phyloP scores from a whole-genome alignment of 2,797 vertebrate species.

The Neoniphon sammara region DNA sequence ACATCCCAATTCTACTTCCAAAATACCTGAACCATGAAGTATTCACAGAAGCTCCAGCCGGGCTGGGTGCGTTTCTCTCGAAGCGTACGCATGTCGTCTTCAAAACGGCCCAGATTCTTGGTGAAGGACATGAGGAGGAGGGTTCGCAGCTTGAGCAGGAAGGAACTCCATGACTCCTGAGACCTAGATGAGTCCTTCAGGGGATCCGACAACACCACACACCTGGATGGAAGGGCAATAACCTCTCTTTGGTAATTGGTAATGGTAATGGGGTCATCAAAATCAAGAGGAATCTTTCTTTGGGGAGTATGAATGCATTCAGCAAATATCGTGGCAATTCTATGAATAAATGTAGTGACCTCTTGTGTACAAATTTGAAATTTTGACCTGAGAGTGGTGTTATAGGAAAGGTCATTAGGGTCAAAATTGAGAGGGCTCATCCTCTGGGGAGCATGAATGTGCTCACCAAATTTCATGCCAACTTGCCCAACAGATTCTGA shows the following conservation, averaged over 20 bases:
- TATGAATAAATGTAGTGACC: no score
- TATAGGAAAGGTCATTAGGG: no score
- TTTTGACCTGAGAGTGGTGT: no score
- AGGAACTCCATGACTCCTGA: constrained; percentile 97
- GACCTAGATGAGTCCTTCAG: constrained; percentile 97
- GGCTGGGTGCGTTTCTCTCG: constrained; percentile 97
- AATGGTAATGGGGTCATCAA: no score
- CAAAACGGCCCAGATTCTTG: constrained; percentile 96
- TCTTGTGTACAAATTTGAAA: no score
- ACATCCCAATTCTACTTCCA: background rate
- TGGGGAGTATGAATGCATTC: no score
- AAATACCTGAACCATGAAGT: constrained; percentile 98
- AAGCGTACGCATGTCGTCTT: constrained; percentile 97
- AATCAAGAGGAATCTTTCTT: no score
- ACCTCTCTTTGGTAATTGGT: background rate
- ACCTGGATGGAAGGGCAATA: constrained; percentile 78
- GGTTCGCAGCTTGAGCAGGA: constrained; percentile 95
- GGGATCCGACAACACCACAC: constrained; percentile 95
- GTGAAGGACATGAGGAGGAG: constrained; percentile 99
- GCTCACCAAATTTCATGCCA: no score
- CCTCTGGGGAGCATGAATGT: no score
- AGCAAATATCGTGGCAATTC: no score
- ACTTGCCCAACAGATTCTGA: no score
- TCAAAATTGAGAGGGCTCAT: no score
- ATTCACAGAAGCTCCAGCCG: constrained; percentile 99